phyloP scores from a whole-genome alignment of 2,113 vertebrate species.

The Pseudonaja textilis region DNA sequence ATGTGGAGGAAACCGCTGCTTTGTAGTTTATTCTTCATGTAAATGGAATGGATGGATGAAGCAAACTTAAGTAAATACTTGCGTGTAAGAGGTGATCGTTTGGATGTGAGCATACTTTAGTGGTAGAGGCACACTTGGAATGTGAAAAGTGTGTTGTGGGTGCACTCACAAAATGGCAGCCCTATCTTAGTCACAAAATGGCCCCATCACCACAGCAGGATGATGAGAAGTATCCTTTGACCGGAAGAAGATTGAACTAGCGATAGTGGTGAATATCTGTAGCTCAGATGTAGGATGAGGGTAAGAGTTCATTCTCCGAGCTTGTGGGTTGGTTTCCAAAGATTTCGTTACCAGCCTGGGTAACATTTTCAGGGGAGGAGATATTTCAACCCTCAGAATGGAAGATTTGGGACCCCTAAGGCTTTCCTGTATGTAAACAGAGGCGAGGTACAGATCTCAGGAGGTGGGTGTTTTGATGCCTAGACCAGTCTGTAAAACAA shows the following conservation, averaged over 20 bases:
- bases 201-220: neutral
- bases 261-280: neutral
- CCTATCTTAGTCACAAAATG: neutral
- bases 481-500: neutral
- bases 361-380: neutral
- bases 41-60: neutral
- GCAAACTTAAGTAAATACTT: neutral
- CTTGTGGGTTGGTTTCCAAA: neutral
- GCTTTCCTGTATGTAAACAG: neutral
- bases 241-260: neutral
- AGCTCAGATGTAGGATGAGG: neutral
- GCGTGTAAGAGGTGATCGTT: neutral
- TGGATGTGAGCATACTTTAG: neutral
- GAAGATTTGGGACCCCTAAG: neutral
- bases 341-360: neutral
- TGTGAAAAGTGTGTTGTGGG: neutral
- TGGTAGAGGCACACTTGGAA: neutral
- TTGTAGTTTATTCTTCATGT: neutral
- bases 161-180: neutral
- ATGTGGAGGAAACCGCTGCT: neutral
- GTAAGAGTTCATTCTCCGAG: neutral
- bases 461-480: neutral
- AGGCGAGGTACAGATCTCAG: neutral
- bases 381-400: neutral
- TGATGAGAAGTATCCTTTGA: neutral